A percentile compares a stretch with the other conserved stretches of the same genome.
Conservation (phyloP, 2,113 vertebrate genomes). For the Alethe diademata region DNA sequence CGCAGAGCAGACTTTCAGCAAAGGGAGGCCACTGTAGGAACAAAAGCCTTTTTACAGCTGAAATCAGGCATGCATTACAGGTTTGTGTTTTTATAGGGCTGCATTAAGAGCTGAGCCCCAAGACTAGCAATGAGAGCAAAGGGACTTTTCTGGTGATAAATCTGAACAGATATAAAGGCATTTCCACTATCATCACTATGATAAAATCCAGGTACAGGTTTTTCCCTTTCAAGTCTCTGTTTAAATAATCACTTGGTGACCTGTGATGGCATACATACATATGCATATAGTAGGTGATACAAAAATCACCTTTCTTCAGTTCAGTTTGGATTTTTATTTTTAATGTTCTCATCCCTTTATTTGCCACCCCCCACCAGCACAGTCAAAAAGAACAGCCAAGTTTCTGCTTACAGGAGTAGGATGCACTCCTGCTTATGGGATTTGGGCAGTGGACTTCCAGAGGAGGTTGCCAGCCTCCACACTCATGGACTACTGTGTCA, state of each 20-base stretch:
- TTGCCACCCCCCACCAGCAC: background rate
- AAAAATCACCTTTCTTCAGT: background rate
- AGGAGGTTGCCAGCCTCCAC: background rate
- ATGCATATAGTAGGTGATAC: background rate
- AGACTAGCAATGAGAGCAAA: background rate
- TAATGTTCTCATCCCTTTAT: background rate
- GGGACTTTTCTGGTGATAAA: background rate
- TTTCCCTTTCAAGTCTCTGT: constrained; percentile 84
- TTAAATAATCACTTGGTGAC: constrained; percentile 79
- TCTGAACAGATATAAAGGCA: constrained; percentile 35
- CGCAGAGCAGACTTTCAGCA: constrained; percentile 60
- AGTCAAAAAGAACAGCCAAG: background rate
- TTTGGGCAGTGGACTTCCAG: background rate
- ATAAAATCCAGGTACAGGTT: constrained; percentile 82
- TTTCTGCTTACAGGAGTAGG: background rate
- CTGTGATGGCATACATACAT: constrained; percentile 1
- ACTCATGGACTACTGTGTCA: background rate
- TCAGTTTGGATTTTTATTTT: background rate
- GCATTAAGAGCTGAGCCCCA: constrained; percentile 18
- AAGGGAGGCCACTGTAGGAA: constrained; percentile 50
- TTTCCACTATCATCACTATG: constrained; percentile 84
- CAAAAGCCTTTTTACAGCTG: constrained; percentile 57
- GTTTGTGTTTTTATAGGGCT: constrained; percentile 37
- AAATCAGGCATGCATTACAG: constrained; percentile 51
- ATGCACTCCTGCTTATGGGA: background rate